These are phyloP conservation scores for Meloidogyne chitwoodi DNA, from an alignment of 1,140 invertebrate species.

Conservation along the genomic window DNA sequence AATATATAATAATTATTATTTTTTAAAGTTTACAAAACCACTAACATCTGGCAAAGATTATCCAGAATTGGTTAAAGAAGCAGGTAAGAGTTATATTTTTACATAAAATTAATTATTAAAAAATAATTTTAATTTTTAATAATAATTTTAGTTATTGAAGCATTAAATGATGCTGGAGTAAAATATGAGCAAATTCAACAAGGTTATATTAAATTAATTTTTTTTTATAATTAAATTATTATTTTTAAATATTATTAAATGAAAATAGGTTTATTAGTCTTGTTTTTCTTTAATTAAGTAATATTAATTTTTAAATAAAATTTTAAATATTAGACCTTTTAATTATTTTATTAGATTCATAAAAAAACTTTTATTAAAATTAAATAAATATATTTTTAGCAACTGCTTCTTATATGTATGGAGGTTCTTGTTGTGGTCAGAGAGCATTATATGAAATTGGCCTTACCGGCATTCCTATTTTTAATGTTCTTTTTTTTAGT, in stretches of 20 bases:
- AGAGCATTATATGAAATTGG: slow-evolving; percentile 87
- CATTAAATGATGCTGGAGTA: slow-evolving; percentile 79
- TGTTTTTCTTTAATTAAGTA: no score
- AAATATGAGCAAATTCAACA: slow-evolving; percentile 77
- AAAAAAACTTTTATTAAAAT: no score
- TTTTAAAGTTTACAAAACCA: slow-evolving; percentile 77
- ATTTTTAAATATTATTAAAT: no score
- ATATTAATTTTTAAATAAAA: no score
- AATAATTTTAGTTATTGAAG: slow-evolving; percentile 75
- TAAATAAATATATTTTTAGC: slow-evolving; percentile 64
- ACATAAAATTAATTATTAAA: not conserved
- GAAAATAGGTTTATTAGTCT: no score
- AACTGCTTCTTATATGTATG: slow-evolving; percentile 88
- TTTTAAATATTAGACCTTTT: no score
- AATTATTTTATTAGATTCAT: no score
- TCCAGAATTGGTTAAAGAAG: slow-evolving; percentile 87
- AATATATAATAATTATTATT: slow-evolving; percentile 12
- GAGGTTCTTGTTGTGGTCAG: slow-evolving; percentile 92
- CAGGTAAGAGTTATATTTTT: slow-evolving; percentile 60
- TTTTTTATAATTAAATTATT: not conserved
- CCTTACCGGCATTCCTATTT: slow-evolving; percentile 91
- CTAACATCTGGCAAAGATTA: slow-evolving; percentile 79
- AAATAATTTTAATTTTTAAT: no score
- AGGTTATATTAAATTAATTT: slow-evolving; percentile 16
- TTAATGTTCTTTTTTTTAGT: slow-evolving; percentile 70